Evolutionary conservation across 2,113 vertebrate species (phyloP).

Genomic region (Guaruba guarouba): DNA sequence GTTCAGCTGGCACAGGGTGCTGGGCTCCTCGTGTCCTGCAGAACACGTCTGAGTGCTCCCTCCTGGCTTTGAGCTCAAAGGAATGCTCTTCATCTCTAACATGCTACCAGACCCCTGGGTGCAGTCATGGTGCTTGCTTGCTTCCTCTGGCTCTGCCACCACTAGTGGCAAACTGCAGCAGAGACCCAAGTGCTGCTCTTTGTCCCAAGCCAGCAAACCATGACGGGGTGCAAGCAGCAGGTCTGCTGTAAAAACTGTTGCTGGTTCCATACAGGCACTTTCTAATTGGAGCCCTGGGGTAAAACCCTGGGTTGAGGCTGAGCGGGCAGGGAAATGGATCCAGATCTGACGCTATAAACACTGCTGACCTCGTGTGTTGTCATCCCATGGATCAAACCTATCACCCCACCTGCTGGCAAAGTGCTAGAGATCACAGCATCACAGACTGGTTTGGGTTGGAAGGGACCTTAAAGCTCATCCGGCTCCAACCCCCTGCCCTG

Average conservation of each 20-base stretch:
- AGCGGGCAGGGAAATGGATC: not conserved
- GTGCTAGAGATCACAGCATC: not conserved
- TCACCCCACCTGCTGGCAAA: not conserved
- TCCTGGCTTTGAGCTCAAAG: not conserved
- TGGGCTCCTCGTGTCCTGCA: not conserved
- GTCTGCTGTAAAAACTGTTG: not conserved
- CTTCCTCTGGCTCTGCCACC: fast-evolving
- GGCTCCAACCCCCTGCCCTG: not conserved
- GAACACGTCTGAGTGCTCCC: not conserved
- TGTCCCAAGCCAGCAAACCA: not conserved
- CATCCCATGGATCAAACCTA: not conserved
- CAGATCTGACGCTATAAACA: not conserved
- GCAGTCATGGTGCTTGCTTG: fast-evolving
- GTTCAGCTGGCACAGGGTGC: not conserved
- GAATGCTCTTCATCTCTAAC: not conserved
- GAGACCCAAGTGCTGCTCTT: not conserved
- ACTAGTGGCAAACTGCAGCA: fast-evolving
- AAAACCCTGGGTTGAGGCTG: not conserved
- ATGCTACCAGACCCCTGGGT: fast-evolving
- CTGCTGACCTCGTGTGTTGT: not conserved
- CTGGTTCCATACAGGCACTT: not conserved
- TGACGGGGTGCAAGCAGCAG: not conserved
- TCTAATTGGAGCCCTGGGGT: not conserved
- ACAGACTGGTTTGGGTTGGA: not conserved
- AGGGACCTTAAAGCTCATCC: not conserved